Conservation (phyloP, 1,140 invertebrate species). For the Brevipalpus yothersi region DNA sequence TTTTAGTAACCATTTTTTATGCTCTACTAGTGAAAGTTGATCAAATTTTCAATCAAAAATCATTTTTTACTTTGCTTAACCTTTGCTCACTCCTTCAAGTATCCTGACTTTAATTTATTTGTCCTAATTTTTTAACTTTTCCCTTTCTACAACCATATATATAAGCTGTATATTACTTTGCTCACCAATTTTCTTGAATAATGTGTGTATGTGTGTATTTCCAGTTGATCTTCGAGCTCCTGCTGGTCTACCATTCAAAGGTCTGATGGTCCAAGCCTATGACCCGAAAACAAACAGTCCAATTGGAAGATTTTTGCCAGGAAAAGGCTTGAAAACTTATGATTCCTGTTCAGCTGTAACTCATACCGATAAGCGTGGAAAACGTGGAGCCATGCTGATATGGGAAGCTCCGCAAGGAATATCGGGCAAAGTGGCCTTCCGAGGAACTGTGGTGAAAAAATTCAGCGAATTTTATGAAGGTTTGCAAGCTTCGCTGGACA, state of each 20-base stretch:
- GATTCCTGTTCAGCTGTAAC: constrained; percentile 50
- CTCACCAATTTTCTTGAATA: too few species aligned
- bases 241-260: constrained; percentile 7
- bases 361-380: constrained; percentile 35
- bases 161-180: too few species aligned
- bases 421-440: background rate
- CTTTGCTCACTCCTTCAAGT: too few species aligned
- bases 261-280: constrained; percentile 9
- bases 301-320: constrained; percentile 40
- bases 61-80: too few species aligned
- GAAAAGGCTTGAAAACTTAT: constrained; percentile 40
- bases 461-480: constrained; percentile 9
- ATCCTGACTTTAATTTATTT: too few species aligned
- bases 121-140: too few species aligned
- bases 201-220: background rate
- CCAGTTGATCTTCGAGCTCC: constrained; percentile 5
- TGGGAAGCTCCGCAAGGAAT: constrained; percentile 35
- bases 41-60: too few species aligned
- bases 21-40: too few species aligned
- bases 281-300: constrained; percentile 15
- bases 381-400: constrained; percentile 37
- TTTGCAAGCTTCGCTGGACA: background rate
- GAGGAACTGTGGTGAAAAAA: constrained; percentile 9
- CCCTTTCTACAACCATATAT: too few species aligned
- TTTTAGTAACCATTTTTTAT: too few species aligned